Base-by-base conservation (phyloP, 2,797 vertebrate species). In the Pygocentrus nattereri region DNA sequence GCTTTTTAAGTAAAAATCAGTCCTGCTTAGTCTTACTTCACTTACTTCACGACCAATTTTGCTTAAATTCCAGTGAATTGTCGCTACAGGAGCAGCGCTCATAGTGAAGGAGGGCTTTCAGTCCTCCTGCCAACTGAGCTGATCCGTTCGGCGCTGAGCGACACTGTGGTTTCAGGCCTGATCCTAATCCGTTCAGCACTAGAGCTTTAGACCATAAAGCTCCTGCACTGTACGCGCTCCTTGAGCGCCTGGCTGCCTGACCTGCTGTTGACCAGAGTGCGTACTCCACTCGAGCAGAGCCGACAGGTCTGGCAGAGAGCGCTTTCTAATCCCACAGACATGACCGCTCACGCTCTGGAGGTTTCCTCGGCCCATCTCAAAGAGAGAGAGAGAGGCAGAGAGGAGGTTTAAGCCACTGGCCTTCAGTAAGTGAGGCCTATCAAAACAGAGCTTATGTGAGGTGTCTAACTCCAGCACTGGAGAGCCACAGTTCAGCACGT, bases 281-380 rank as follows among this genome's bases (percentile, higher is more conserved):
- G 10, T 38, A 4, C 49, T 68, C 8, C 75, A 52, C 59, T 71
- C 65, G 10, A 58, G 31, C 49, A 1, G 23, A 27, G 50, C 25
- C 69, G 27, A 62, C 27, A 76, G 78, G 25, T 71, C 70, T 79
- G n/a, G 50, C 49, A 27, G 44, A 84, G 59, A 80, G 67, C 58
- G 58, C 30, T 47, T 47, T 70, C 67, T 67, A 72, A 76, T 72
- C 78, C 41, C 8, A 19, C 49, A 56, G 50, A 76, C 73, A 56
- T 18, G 58, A 80, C 67, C 31, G 11, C 34, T 77, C 15, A 7
- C 5, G 12, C 56, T 52, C 56, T 54, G 38, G 58, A 31, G 70
- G 65, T n/a, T 30, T 75, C 27, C 75, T 71, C 67, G 56, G 38
- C 27, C 31, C 34, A 19, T 41, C 25, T 68, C 47, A 67, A 58